These are phyloP conservation scores for Lutraria lutraria DNA, from an alignment of 2,888 invertebrate genomes.

Conservation along the genomic window DNA sequence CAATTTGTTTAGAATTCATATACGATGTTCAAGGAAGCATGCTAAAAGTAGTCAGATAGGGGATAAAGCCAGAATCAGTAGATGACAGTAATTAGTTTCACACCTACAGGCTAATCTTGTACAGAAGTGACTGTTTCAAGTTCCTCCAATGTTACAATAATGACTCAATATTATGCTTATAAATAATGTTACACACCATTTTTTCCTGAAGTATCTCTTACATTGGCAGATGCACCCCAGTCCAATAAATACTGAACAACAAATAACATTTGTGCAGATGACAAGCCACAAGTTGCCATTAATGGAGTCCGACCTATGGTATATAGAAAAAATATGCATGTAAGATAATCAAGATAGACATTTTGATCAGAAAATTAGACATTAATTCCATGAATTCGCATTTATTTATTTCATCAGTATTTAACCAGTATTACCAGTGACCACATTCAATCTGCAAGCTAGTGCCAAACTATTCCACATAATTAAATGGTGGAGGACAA, in stretches of 20 bases:
- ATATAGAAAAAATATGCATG: neutral
- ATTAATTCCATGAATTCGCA: no score
- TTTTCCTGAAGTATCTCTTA: constrained; percentile 72
- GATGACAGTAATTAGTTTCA: neutral
- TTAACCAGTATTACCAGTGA: no score
- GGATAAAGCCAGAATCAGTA: no score
- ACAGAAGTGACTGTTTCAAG: neutral
- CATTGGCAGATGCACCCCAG: constrained; percentile 67
- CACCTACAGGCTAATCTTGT: neutral
- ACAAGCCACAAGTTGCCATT: constrained; percentile 73
- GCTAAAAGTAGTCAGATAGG: no score
- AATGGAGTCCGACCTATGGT: constrained; percentile 75
- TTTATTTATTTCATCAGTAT: no score
- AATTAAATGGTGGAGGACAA: no score
- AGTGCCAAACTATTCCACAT: no score
- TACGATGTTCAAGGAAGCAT: no score
- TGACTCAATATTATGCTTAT: neutral
- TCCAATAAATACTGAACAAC: constrained; percentile 73
- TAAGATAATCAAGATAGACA: neutral
- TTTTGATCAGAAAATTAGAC: no score
- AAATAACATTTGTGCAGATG: constrained; percentile 59
- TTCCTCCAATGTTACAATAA: neutral
- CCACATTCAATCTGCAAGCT: no score
- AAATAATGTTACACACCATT: constrained; percentile 71
- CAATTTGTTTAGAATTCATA: no score